Conservation (phyloP, 2,113 vertebrate genomes). For the Calidris pygmaea region DNA sequence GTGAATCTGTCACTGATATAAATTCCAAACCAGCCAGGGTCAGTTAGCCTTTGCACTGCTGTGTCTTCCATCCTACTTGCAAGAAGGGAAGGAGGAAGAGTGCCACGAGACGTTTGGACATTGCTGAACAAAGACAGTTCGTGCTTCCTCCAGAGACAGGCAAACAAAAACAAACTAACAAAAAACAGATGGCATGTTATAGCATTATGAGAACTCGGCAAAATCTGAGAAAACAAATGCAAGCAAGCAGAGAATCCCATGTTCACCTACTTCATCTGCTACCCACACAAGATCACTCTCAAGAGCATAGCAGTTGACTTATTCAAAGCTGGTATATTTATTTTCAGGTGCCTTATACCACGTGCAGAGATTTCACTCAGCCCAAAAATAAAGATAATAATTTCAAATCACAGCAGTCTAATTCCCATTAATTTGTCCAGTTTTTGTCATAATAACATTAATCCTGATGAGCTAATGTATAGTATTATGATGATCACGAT, state of each 20-base stretch:
- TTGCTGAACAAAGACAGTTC: background rate
- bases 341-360: background rate
- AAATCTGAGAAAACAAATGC: background rate
- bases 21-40: background rate
- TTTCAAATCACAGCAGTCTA: background rate
- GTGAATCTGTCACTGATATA: background rate
- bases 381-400: background rate
- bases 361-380: background rate
- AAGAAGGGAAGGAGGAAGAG: background rate
- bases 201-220: background rate
- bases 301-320: background rate
- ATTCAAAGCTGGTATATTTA: background rate
- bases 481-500: background rate
- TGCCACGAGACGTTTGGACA: background rate
- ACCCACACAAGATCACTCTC: background rate
- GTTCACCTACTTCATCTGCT: background rate
- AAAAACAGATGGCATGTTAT: background rate
- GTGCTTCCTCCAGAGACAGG: background rate
- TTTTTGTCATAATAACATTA: background rate
- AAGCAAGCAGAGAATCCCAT: background rate
- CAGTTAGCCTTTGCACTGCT: background rate
- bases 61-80: background rate
- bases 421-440: background rate
- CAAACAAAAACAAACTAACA: background rate
- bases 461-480: background rate